These are phyloP conservation scores for Rhamnusium bicolor DNA, from an alignment of 2,888 invertebrate genomes.

Conservation along the genomic window DNA sequence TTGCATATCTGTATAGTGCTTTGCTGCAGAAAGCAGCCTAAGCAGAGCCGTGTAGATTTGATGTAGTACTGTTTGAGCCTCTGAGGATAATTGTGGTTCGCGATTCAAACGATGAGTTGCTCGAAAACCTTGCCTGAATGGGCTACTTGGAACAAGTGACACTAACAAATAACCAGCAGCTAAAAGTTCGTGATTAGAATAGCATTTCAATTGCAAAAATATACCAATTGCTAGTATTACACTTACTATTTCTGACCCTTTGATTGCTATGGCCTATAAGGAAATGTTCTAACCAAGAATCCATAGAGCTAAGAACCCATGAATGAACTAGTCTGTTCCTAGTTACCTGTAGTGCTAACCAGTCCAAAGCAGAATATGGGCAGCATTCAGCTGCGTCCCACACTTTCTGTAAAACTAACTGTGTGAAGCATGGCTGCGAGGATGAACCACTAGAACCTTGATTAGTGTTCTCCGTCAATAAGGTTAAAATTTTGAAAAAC, in stretches of 20 bases:
- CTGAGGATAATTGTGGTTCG: conserved; percentile 73
- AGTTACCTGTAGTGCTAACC: conserved; percentile 89
- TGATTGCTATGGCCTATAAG: conserved; percentile 89
- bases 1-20: conserved; percentile 89
- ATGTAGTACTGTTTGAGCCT: conserved; percentile 75
- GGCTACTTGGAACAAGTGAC: conserved; percentile 91
- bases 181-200: conserved; percentile 68
- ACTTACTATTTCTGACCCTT: conserved; percentile 85
- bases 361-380: conserved; percentile 93
- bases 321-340: conserved; percentile 92
- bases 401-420: conserved; percentile 88
- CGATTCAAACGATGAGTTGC: conserved; percentile 72
- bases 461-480: conserved; percentile 83
- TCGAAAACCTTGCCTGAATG: conserved; percentile 91
- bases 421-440: conserved; percentile 92
- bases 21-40: conserved; percentile 85
- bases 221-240: no score
- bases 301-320: conserved; percentile 93
- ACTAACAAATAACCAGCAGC: conserved; percentile 93
- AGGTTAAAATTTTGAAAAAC: conserved; percentile 92
- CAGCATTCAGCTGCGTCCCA: conserved; percentile 94
- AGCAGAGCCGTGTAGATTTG: conserved; percentile 84
- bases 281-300: conserved; percentile 93
- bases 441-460: conserved; percentile 76
- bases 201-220: no score